Base-by-base conservation (phyloP, 2,888 invertebrate species). In the Tenthredo distinguenda region DNA sequence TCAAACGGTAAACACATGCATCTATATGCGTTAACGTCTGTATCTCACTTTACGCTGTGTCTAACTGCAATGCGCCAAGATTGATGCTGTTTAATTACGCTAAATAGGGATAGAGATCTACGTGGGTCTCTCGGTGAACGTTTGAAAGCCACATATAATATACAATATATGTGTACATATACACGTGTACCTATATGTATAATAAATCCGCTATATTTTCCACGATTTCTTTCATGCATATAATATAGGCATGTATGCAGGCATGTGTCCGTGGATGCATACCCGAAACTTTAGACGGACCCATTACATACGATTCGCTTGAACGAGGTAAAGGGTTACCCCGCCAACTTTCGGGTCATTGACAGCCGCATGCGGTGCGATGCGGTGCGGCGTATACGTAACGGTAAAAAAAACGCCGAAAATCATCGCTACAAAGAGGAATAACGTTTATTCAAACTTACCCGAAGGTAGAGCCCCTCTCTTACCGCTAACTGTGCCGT, bases 381-480 rank as follows among this genome's bases (percentile, higher is more conserved):
- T 87, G 87, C 85, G 37, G 37, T 88, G 83, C 86, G 87, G 88
- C 89, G 89, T 90, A 91, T 90, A 91, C 92, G 92, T 93, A 93
- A 93, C 93, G 91, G 93, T 93, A 93, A 15, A 83, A 92, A 91
- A 92, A 91, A 90, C 89, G 89, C 90, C 91, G 90, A 91, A 91
- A 91, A 90, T 86, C 87, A 86, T 85, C 86, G 87, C 83, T 84
- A 76, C 76, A 40, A 26, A 71, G 37, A 71, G 31, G 76, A 82
- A 76, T 86, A 81, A 85, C 85, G 85, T 83, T 83, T 83, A 71
- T 83, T 83, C 71, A 31, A 47, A 83, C 83, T 71, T 74, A 74
- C 43, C 15, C 21, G 72, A 10, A 43, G 40, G 37, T 72, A 72
- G n/a, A 15, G 40, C 43, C 9, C 6, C 58, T 62, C 26, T 3